Conservation (phyloP, 1,140 invertebrate genomes). For the Drosophila miranda region DNA sequence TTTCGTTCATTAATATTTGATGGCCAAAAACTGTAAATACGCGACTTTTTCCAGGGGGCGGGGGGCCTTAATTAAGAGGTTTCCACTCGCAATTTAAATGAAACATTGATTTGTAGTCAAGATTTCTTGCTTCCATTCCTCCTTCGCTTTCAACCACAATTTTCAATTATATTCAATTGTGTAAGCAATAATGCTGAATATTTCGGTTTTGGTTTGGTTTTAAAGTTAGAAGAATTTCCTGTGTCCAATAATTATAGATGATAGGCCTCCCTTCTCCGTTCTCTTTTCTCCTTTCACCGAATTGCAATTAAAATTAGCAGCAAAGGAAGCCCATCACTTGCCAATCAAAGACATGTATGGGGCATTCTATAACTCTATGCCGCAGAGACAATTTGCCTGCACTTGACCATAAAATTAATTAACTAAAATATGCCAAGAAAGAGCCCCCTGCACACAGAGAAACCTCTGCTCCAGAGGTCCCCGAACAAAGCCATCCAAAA, state of each 20-base stretch:
- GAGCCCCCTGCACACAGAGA: too few relatives aligned
- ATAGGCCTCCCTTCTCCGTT: slow-evolving; percentile 21
- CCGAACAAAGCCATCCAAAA: slow-evolving; percentile 60
- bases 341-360: slow-evolving; percentile 44
- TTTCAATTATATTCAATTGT: slow-evolving; percentile 45
- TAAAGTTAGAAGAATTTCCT: slow-evolving; percentile 37
- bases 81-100: too few relatives aligned
- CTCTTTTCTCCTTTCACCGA: slow-evolving; percentile 21
- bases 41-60: too few relatives aligned
- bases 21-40: too few relatives aligned
- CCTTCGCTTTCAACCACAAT: slow-evolving; percentile 33
- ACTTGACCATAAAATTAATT: slow-evolving; percentile 77
- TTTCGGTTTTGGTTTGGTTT: slow-evolving; percentile 10
- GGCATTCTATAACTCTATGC: slow-evolving; percentile 16
- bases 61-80: not conserved
- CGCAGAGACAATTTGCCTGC: slow-evolving; percentile 45
- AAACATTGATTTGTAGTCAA: too few relatives aligned
- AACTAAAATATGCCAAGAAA: slow-evolving; percentile 65
- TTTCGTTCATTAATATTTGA: slow-evolving; percentile 29
- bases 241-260: not conserved
- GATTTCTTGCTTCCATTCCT: slow-evolving; percentile 16
- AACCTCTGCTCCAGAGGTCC: slow-evolving; percentile 3
- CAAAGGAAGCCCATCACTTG: slow-evolving; percentile 46
- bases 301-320: slow-evolving; percentile 36
- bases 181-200: slow-evolving; percentile 32